Percentiles rank a stretch among this genome's conserved stretches.
These are phyloP conservation scores for Onychostoma macrolepis DNA, from an alignment of 2,113 vertebrate genomes.

Conservation along the genomic window DNA sequence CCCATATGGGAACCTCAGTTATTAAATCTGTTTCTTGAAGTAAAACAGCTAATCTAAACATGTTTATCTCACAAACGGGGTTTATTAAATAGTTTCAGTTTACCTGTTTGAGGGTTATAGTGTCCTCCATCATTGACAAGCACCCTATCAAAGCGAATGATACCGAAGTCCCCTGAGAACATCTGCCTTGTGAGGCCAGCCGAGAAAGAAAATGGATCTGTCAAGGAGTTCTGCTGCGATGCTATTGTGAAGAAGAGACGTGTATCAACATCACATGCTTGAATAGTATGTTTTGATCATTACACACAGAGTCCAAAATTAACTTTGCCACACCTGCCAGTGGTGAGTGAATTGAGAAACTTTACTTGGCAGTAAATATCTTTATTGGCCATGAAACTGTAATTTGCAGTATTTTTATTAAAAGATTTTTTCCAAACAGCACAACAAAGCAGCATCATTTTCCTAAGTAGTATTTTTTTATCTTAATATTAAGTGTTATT, in stretches of 20 bases:
- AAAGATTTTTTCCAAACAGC: not conserved
- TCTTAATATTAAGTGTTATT: not conserved
- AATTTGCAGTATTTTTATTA: not conserved
- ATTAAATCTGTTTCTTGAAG: not conserved
- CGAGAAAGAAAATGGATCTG: constrained; percentile 87
- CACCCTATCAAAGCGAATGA: constrained; percentile 91
- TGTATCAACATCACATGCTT: not conserved
- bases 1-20: not conserved
- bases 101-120: constrained; percentile 89
- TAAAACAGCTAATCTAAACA: too few relatives aligned
- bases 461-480: not conserved
- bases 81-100: not conserved
- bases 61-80: not conserved
- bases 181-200: constrained; percentile 86
- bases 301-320: not conserved
- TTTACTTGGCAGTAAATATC: not conserved
- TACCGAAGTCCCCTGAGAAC: constrained; percentile 77
- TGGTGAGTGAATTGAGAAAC: not conserved
- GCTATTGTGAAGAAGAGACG: constrained; percentile 52
- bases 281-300: not conserved
- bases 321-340: not conserved
- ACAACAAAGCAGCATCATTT: not conserved
- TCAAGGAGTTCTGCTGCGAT: constrained; percentile 48
- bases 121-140: constrained; percentile 92
- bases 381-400: not conserved